Evolutionary conservation across 2,888 invertebrate species (phyloP), one percentile per base, ranked within the genome.

Genomic region (Scrobipalpa atriplicella): DNA sequence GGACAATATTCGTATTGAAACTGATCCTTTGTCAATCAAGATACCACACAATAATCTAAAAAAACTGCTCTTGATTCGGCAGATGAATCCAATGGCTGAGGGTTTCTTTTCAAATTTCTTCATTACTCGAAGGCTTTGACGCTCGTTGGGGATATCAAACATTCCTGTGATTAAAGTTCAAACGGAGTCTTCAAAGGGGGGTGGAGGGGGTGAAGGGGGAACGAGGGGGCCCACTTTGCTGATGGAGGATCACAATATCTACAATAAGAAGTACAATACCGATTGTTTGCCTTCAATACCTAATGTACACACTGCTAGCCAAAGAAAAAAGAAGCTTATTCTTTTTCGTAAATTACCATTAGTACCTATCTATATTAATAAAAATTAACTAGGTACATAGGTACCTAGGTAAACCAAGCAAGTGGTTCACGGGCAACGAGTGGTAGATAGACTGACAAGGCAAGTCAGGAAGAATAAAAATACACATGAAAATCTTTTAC

Each of bases 161-260:
- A 56, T 19, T 39, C 21, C 19, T 51, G 52, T 52, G 70, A 67
- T 60, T 66, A 47, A 63, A 69, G 62, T 19, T 66, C 67, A 62
- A 69, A 68, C 66, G 51, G 61, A 64, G 63, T 52, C 65, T 62
- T 11, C 16, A n/a, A 18, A n/a, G 60, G 60, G 63, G 64, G 65
- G 39, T 1, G 11, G 39, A 18, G 61, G 41, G 61, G 41, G 19
- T 19, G 16, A 19, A 10, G 11, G 13, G 61, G 39, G 16, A n/a
- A 9, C 16, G 60, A 9, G 9, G 21, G 11, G 10, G 13, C 61
- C 61, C 61, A 41, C 61, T 68, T 66, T 64, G 60, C 67, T 65
- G 70, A 69, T 64, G 68, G 70, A 66, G 66, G 61, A 39, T 43
- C 64, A 67, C 65, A 69, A 71, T 68, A 67, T 52, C 63, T 65